A percentile compares a stretch with the other conserved stretches of the same genome.
Conservation (phyloP, 2,113 vertebrate genomes). For the Xenopus laevis region DNA sequence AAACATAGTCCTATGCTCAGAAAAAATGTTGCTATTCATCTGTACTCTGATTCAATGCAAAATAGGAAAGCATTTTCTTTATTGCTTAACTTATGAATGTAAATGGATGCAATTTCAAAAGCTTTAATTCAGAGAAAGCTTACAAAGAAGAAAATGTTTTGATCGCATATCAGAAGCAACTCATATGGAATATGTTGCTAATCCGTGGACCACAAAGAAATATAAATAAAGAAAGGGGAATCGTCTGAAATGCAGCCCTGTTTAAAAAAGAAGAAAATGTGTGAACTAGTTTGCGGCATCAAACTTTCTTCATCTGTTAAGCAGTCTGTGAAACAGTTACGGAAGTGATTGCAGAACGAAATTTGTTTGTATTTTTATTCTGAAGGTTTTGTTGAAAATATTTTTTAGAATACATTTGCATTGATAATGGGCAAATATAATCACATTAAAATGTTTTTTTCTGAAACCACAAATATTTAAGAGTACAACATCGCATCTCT, state of each 20-base stretch:
- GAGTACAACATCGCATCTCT: no score
- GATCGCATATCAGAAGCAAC: slow-evolving; percentile 30
- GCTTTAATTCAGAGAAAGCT: not conserved
- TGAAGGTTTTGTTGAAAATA: no score
- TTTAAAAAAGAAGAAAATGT: no score
- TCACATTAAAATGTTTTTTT: no score
- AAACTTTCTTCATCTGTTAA: no score
- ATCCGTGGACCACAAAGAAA: not conserved
- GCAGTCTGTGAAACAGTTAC: no score
- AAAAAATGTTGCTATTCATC: slow-evolving; percentile 13
- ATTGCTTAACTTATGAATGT: slow-evolving; percentile 24
- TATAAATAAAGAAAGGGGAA: not conserved
- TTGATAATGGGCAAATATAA: no score
- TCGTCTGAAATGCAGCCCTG: not conserved
- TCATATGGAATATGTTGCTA: slow-evolving; percentile 34
- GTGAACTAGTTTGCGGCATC: no score
- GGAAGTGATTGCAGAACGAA: no score
- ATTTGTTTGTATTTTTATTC: no score
- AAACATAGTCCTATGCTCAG: slow-evolving; percentile 17
- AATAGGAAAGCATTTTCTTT: slow-evolving; percentile 16
- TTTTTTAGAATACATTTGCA: no score
- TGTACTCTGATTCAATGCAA: slow-evolving; percentile 33
- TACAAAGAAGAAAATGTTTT: slow-evolving; percentile 23
- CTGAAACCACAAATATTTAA: no score
- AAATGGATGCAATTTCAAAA: slow-evolving; percentile 33